Evolutionary conservation across 2,888 invertebrate genomes (phyloP), one percentile per base, ranked within the genome.

Genomic region (Nymphalis c-album): DNA sequence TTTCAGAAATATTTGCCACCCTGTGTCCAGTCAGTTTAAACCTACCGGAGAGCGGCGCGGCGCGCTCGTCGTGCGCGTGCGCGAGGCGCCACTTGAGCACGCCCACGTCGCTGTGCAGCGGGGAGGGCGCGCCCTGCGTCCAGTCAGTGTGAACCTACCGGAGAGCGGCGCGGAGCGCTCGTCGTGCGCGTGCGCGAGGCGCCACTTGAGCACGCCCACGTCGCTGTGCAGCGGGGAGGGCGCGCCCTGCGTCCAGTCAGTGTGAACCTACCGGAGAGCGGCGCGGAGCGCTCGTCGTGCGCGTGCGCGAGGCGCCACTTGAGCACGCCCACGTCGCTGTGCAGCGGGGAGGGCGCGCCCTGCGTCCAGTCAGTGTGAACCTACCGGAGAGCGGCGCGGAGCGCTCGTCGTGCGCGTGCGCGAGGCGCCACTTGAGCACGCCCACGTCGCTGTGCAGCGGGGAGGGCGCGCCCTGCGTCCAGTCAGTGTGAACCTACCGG

Each of bases 161-260:
- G 98, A 95, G 48, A 99, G 90, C 0, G 99, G 99, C 77, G 67
- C 67, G n/a, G 67, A 98, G 47, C 57, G 57, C 26, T 64, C 77
- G 0, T 57, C 57, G 35, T n/a, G 57, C 57, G 84, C 80, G 93
- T 94, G 60, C 95, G 83, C 78, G 13, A 91, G 86, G 0, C 98
- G 93, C 99, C 99, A 99, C 90, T 99, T 99, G 22, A 99, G 93
- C 17, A 99, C 98, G 13, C 99, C 99, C 47, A 99, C 98, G 85
- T 99, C 99, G 62, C 97, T 97, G 85, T 98, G 95, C 50, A 98
- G 88, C 1, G 99, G 99, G 92, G 99, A 99, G 40, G 99, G 98
- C 75, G 95, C 93, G 16, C 95, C 94, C 61, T 89, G 94, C 17
- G 95, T n/a, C n/a, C n/a, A n/a, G n/a, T n/a, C n/a, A n/a, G n/a